Evolutionary conservation across 1,140 invertebrate species (phyloP).

Genomic region (Caligus rogercresseyi): DNA sequence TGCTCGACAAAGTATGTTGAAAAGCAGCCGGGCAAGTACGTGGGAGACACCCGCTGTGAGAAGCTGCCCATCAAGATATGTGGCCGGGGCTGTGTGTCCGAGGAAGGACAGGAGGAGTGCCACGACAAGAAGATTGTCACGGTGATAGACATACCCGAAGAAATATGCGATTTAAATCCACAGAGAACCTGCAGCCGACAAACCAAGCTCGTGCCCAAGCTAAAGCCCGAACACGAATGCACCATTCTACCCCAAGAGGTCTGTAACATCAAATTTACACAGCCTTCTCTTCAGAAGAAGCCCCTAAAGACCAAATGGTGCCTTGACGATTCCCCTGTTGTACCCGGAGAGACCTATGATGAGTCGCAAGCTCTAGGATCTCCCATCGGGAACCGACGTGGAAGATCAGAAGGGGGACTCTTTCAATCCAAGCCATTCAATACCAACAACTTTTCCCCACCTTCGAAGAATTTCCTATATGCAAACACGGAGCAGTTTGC

Average conservation of each 20-base stretch:
- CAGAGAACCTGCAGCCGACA: constrained; percentile 6
- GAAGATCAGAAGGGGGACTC: not conserved
- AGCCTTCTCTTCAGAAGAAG: not conserved
- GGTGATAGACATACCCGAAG: constrained; percentile 2
- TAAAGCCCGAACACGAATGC: constrained; percentile 11
- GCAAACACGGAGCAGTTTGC: no score
- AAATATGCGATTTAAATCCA: constrained; percentile 17
- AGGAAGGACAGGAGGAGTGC: constrained; percentile 1
- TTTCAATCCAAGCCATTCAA: no score
- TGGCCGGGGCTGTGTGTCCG: not conserved
- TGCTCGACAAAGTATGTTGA: constrained; percentile 19
- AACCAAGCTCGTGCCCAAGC: constrained; percentile 6
- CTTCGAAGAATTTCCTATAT: no score
- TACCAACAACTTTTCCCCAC: not conserved
- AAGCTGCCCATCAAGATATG: constrained; percentile 5
- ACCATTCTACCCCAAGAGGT: constrained; percentile 5
- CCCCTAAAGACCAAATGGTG: constrained; percentile 1
- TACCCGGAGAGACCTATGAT: constrained; percentile 11
- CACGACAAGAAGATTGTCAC: not conserved
- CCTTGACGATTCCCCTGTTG: not conserved
- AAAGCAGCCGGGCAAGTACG: constrained; percentile 13
- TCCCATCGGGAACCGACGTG: not conserved
- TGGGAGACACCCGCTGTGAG: not conserved
- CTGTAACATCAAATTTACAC: constrained; percentile 8
- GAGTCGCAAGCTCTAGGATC: not conserved